Percentiles rank a stretch among this genome's conserved stretches.
phyloP scores from a whole-genome alignment of 1,140 invertebrate genomes.

The Pemphigus obesinymphae region DNA sequence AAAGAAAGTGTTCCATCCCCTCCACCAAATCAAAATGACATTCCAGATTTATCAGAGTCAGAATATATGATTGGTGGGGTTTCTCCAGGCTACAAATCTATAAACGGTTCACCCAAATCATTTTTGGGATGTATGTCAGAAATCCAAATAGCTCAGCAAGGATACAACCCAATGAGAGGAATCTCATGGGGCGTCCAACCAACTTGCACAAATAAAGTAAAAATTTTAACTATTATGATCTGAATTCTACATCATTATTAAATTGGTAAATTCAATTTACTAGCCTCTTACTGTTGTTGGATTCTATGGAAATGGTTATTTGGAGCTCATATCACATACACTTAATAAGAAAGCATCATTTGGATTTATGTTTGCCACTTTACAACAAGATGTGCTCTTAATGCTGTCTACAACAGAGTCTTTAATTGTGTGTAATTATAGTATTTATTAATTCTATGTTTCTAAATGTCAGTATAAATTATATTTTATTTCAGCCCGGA shows the following conservation, averaged over 20 bases:
- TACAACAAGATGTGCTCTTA: constrained; percentile 64
- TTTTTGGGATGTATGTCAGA: constrained; percentile 79
- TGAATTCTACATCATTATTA: background rate
- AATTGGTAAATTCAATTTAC: constrained; percentile 44
- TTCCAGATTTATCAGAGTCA: constrained; percentile 61
- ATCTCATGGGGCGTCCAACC: constrained; percentile 71
- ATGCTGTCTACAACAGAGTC: constrained; percentile 67
- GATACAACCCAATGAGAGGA: constrained; percentile 61
- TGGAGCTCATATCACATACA: constrained; percentile 65
- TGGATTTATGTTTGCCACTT: constrained; percentile 73
- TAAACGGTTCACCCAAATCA: constrained; percentile 55
- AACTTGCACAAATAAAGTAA: constrained; percentile 67
- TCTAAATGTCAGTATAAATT: background rate
- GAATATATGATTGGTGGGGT: constrained; percentile 75
- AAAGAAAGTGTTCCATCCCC: constrained; percentile 61
- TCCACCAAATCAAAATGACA: constrained; percentile 56
- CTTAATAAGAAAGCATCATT: constrained; percentile 63
- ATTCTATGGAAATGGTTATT: constrained; percentile 72
- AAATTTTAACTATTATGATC: constrained; percentile 36
- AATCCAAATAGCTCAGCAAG: constrained; percentile 66
- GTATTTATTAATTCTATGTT: background rate
- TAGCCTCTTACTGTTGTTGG: constrained; percentile 62
- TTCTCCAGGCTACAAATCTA: constrained; percentile 61
- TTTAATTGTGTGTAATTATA: constrained; percentile 49
- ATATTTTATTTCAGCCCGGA: constrained; percentile 32